These are phyloP conservation scores for Sesamia nonagrioides DNA, from an alignment of 1,140 invertebrate species.

Conservation along the genomic window DNA sequence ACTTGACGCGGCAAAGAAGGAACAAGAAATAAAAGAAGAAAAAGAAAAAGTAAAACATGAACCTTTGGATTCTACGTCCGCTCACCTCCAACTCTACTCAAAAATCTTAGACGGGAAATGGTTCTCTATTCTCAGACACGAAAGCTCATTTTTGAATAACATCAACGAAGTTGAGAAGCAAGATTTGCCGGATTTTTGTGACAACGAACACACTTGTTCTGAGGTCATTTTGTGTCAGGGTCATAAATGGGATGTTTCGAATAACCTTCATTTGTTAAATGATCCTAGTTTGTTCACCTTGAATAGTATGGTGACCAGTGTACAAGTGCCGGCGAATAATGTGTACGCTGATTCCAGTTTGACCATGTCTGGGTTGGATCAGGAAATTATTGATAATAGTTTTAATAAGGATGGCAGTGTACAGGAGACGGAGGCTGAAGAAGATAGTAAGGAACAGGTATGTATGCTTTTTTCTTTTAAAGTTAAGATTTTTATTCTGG, in stretches of 20 bases:
- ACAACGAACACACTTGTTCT: conserved; percentile 84
- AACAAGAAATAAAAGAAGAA: conserved; percentile 86
- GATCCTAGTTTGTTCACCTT: conserved; percentile 87
- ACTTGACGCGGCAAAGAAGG: conserved; percentile 83
- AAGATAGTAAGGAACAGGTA: conserved; percentile 78
- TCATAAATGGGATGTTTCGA: conserved; percentile 89
- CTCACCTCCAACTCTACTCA: conserved; percentile 73
- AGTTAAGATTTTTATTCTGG: conserved; percentile 9
- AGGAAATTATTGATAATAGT: conserved; percentile 86
- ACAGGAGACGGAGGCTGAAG: conserved; percentile 59
- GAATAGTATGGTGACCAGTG: conserved; percentile 86
- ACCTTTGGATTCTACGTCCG: conserved; percentile 73
- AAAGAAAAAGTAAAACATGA: conserved; percentile 74
- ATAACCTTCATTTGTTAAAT: conserved; percentile 88
- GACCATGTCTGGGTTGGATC: conserved; percentile 88
- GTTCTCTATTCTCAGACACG: conserved; percentile 88
- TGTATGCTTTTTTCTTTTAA: conserved; percentile 1
- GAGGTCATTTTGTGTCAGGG: conserved; percentile 87
- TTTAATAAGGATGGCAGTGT: conserved; percentile 63
- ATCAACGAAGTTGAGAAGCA: conserved; percentile 70
- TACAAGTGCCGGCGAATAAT: conserved; percentile 77
- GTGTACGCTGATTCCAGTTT: conserved; percentile 86
- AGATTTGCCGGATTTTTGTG: conserved; percentile 68
- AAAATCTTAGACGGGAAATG: conserved; percentile 87
- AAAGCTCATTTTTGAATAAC: conserved; percentile 78